Evolutionary conservation across 2,113 vertebrate species (phyloP).

Genomic region (Sciurus niger): DNA sequence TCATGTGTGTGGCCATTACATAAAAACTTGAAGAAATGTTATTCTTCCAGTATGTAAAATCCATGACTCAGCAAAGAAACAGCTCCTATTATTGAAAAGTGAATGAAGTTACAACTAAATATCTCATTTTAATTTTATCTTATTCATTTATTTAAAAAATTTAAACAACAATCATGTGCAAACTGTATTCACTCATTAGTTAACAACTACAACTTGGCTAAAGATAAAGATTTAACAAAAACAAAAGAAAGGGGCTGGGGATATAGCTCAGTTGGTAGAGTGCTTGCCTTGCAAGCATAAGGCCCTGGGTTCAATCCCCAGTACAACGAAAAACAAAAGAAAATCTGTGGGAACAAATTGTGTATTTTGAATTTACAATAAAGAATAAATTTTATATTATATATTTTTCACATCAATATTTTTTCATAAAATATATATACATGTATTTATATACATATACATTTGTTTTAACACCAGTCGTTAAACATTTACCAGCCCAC

Average conservation of each 20-base stretch:
- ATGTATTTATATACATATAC: not conserved
- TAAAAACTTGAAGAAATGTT: conserved; percentile 21
- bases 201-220: not conserved
- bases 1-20: not conserved
- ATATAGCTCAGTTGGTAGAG: too few species aligned
- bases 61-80: not conserved
- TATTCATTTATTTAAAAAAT: conserved; percentile 3
- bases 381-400: not conserved
- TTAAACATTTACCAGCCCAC: not conserved
- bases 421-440: not conserved
- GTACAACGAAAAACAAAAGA: not conserved
- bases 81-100: not conserved
- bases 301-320: too few species aligned
- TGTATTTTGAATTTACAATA: not conserved
- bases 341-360: not conserved
- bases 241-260: not conserved
- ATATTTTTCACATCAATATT: not conserved
- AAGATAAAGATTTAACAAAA: conserved; percentile 13
- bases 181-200: not conserved
- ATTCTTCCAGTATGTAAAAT: not conserved
- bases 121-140: conserved; percentile 36
- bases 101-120: not conserved
- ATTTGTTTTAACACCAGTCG: not conserved
- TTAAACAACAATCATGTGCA: not conserved
- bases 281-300: too few species aligned